Percentiles rank a stretch among this genome's conserved stretches.
These are phyloP conservation scores for Prolemur simus DNA, from an alignment of 2,113 vertebrate species.

Conservation along the genomic window DNA sequence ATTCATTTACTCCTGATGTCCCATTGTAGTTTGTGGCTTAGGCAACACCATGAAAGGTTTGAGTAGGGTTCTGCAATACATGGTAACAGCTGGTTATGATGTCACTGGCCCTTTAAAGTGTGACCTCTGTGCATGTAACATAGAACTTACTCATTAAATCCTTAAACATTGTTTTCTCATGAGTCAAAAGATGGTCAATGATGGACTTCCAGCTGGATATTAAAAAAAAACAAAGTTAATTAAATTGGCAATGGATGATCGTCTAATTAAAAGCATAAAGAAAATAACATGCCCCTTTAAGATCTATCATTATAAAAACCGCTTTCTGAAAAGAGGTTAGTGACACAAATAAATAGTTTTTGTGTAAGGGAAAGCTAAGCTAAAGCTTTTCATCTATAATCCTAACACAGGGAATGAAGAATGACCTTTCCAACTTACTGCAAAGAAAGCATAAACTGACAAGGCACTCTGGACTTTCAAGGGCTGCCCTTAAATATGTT, in stretches of 20 bases:
- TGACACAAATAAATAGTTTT: neutral
- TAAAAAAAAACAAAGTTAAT: conserved; percentile 65
- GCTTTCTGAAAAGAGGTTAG: neutral
- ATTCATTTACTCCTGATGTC: neutral
- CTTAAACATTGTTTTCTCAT: conserved; percentile 99
- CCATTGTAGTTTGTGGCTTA: neutral
- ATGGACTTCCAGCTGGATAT: conserved; percentile 94
- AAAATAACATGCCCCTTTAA: neutral
- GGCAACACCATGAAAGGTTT: neutral
- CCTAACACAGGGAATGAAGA: neutral
- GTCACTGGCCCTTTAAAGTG: neutral
- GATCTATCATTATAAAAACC: neutral
- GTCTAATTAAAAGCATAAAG: neutral
- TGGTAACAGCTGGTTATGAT: neutral
- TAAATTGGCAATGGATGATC: neutral
- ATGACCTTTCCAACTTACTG: neutral
- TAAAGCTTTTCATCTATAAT: neutral
- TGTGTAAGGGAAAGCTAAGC: neutral
- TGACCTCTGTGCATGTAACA: neutral
- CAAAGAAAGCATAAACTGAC: neutral
- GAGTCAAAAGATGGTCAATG: conserved; percentile 96
- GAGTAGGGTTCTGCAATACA: neutral
- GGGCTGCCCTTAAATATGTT: neutral
- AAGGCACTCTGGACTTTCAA: neutral
- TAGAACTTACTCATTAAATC: conserved; percentile 96